Base-by-base conservation (phyloP, 2,888 invertebrate species). In the Protophormia terraenovae region DNA sequence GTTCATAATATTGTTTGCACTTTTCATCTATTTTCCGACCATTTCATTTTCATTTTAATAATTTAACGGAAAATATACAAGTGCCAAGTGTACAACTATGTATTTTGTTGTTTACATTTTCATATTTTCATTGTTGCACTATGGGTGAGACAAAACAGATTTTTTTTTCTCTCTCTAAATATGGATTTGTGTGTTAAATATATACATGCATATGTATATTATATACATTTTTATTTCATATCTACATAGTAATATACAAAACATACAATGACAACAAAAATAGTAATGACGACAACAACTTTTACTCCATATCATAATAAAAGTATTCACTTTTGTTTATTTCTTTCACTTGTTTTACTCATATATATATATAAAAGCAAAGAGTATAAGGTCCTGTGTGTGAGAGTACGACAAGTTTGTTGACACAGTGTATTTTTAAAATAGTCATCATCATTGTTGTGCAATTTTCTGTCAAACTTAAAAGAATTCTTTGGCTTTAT, bases 41-140 rank as follows among this genome's bases (percentile, higher is more conserved):
- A 50, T 66, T 80, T 58, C 35, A 19, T 27, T 66, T 80, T 58
- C 35, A 19, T 27, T 79, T 69, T 58, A 64, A 83, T 78, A 83
- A 83, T 71, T 73, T 79, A 79, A 84, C 58, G 22, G n/a, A n/a
- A 22, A 72, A 24, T 78, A 41, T 66, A 83, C 73, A 79, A 83
- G 64, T 76, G 71, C 32, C 64, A 80, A 71, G 50, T 73, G n/a
- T 10, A 29, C 47, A 47, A 35, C 53, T 29, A 55, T 76, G 66
- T 53, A 41, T 41, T 5, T 16, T 64, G 16, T 64, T 66, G 1
- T 53, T 8, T n/a, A n/a, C 16, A 19, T 16, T 47, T 47, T 47
- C 27, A 50, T 73, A 50, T 24, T 35, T 24, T n/a, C 62, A 62
- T 47, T 62, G 47, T 16, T 62, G 73, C 24, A 50, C 62, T 24